phyloP scores from a whole-genome alignment of 2,797 vertebrate genomes.

The Cichlasoma orientale region DNA sequence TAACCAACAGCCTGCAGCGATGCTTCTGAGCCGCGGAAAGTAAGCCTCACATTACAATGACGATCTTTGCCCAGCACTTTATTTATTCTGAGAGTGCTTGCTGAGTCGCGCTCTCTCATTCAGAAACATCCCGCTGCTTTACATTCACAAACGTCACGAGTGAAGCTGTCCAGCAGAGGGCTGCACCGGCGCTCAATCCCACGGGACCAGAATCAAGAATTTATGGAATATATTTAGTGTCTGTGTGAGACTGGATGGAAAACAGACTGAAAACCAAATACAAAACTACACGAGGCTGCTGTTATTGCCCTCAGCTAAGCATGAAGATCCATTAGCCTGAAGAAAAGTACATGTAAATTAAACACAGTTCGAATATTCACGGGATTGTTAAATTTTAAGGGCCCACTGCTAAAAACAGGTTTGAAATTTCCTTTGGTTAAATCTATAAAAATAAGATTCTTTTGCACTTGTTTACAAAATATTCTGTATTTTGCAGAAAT shows the following conservation, averaged over 20 bases:
- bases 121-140: background rate
- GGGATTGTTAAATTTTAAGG: too few species aligned
- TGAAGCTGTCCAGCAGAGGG: background rate
- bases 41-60: background rate
- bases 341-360: background rate
- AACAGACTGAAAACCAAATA: background rate
- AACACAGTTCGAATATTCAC: too few species aligned
- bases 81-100: background rate
- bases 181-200: background rate
- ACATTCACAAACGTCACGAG: background rate
- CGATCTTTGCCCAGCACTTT: background rate
- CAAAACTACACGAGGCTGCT: fast-evolving
- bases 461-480: background rate
- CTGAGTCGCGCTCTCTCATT: background rate
- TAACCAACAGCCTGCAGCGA: background rate
- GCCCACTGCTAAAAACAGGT: too few species aligned
- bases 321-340: background rate
- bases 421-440: too few species aligned
- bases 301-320: background rate
- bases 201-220: background rate
- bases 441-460: background rate
- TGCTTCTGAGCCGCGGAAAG: background rate
- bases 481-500: background rate
- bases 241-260: background rate
- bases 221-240: background rate